These are phyloP conservation scores for Strix aluco DNA, from an alignment of 2,113 vertebrate species.

Conservation along the genomic window DNA sequence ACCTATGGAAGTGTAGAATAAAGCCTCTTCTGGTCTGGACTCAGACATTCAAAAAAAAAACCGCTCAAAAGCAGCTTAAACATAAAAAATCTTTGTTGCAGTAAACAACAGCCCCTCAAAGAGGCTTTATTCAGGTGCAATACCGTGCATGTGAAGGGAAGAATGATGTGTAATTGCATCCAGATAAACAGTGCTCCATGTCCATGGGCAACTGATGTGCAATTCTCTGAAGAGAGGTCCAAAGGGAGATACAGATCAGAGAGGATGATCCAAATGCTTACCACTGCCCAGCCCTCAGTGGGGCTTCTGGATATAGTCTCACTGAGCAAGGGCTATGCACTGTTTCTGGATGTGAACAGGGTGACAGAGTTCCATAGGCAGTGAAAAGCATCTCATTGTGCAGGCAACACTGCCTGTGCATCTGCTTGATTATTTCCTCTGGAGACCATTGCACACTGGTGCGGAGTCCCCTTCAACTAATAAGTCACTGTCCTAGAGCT, in stretches of 20 bases:
- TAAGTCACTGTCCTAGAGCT: not conserved
- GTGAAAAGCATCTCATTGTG: not conserved
- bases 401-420: too few relatives aligned
- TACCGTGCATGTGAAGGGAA: not conserved
- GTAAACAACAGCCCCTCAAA: not conserved
- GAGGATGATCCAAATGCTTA: not conserved
- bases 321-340: not conserved
- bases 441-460: not conserved
- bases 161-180: not conserved
- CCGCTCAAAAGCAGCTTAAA: not conserved
- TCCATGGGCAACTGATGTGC: not conserved
- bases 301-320: not conserved
- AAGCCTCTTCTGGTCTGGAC: not conserved
- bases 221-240: not conserved
- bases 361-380: not conserved
- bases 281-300: not conserved
- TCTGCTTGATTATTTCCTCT: not conserved
- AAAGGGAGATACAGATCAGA: not conserved
- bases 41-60: accelerated
- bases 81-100: not conserved
- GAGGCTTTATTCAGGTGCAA: not conserved
- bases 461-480: not conserved
- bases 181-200: not conserved
- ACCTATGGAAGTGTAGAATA: not conserved
- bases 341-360: not conserved